Evolutionary conservation across 1,140 invertebrate genomes (phyloP).

Genomic region (Drosophila guanche): DNA sequence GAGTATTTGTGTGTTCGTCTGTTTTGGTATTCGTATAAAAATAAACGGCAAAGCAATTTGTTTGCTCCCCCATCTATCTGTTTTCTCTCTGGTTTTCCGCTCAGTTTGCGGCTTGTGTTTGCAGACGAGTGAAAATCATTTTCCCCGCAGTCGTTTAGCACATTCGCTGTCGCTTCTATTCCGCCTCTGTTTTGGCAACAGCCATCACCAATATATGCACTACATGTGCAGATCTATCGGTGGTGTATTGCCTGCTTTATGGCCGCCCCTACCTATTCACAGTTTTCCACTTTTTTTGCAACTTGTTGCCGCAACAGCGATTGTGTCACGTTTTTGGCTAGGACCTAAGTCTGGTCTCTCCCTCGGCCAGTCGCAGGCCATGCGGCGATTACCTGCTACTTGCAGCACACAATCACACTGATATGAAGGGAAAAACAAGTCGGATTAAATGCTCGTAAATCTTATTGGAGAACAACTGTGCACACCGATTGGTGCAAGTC

Average conservation of each 20-base stretch:
- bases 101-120: slow-evolving; percentile 48
- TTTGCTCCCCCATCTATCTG: slow-evolving; percentile 37
- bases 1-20: slow-evolving; percentile 48
- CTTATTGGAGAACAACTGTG: too few species aligned
- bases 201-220: slow-evolving; percentile 13
- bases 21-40: slow-evolving; percentile 70
- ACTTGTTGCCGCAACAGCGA: slow-evolving; percentile 61
- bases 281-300: slow-evolving; percentile 52
- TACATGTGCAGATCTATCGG: slow-evolving; percentile 13
- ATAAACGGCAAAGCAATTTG: slow-evolving; percentile 78
- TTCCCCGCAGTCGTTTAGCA: slow-evolving; percentile 46
- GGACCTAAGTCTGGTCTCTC: slow-evolving; percentile 1
- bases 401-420: slow-evolving; percentile 17
- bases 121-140: slow-evolving; percentile 69
- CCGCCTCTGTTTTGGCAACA: slow-evolving; percentile 56
- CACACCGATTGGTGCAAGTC: too few species aligned
- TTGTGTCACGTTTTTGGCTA: slow-evolving; percentile 54
- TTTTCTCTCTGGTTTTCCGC: slow-evolving; percentile 21
- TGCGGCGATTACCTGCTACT: slow-evolving; percentile 17
- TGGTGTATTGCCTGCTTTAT: slow-evolving; percentile 16
- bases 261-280: slow-evolving; percentile 47
- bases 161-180: slow-evolving; percentile 28
- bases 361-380: neutral
- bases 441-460: too few species aligned
- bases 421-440: too few species aligned